A percentile compares a stretch with the other conserved stretches of the same genome.
These are phyloP conservation scores for Plumapathes pennacea DNA, from an alignment of 92 coral and sea anemone species.

Conservation along the genomic window DNA sequence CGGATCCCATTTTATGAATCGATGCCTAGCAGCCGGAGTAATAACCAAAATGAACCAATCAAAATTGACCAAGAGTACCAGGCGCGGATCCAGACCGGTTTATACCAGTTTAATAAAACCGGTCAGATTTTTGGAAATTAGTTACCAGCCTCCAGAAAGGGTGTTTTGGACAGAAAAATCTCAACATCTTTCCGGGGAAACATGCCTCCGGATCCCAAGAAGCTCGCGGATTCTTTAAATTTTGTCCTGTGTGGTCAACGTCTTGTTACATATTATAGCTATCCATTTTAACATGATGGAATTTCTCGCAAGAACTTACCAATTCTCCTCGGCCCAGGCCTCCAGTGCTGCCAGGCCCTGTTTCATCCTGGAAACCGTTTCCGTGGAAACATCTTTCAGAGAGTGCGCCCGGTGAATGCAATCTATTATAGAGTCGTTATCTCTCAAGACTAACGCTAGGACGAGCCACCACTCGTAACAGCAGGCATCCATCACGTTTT, in stretches of 20 bases:
- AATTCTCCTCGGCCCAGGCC: conserved; percentile 91
- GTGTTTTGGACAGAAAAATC: too few species aligned
- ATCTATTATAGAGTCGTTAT: conserved; percentile 73
- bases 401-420: conserved; percentile 63
- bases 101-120: too few species aligned
- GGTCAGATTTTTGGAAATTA: too few species aligned
- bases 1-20: too few species aligned
- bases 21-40: too few species aligned
- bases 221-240: background rate
- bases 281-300: background rate
- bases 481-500: conserved; percentile 74
- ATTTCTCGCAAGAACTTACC: conserved; percentile 41
- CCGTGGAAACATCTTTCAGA: conserved; percentile 62
- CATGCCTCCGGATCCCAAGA: background rate
- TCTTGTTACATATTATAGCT: background rate
- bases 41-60: too few species aligned
- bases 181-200: background rate
- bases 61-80: too few species aligned
- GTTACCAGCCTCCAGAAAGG: too few species aligned
- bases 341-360: conserved; percentile 78
- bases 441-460: conserved; percentile 81
- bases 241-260: background rate
- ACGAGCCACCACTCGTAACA: conserved; percentile 98
- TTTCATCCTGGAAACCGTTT: conserved; percentile 67
- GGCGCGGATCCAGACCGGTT: too few species aligned